phyloP scores from a whole-genome alignment of 1,140 invertebrate species.

The Megalopta genalis region DNA sequence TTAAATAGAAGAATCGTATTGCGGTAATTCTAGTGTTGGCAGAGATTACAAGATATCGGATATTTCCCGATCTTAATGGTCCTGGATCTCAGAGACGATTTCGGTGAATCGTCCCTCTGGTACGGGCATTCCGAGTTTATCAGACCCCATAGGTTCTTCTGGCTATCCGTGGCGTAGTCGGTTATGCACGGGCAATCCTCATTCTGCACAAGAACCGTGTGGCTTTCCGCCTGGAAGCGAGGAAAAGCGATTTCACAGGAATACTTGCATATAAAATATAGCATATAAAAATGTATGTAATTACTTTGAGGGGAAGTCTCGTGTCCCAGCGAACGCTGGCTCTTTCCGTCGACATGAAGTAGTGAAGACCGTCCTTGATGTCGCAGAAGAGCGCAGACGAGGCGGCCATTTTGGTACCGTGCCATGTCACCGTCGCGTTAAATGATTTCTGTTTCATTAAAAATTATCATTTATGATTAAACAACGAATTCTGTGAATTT shows the following conservation, averaged over 20 bases:
- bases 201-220: constrained; percentile 57
- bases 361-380: constrained; percentile 64
- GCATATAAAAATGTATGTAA: constrained; percentile 6
- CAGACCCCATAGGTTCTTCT: constrained; percentile 61
- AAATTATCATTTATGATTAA: neutral
- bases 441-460: neutral
- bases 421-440: constrained; percentile 48
- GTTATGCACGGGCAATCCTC: constrained; percentile 62
- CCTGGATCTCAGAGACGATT: constrained; percentile 6
- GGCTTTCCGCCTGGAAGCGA: constrained; percentile 56
- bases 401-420: constrained; percentile 64
- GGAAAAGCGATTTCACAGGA: neutral
- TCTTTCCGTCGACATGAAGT: constrained; percentile 65
- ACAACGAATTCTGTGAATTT: too few species aligned
- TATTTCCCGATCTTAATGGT: constrained; percentile 30
- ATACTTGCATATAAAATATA: neutral
- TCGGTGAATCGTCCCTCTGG: neutral
- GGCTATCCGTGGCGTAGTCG: constrained; percentile 61
- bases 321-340: constrained; percentile 69
- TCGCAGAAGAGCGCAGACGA: constrained; percentile 63
- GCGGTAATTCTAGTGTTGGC: too few species aligned
- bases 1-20: too few species aligned
- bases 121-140: constrained; percentile 53
- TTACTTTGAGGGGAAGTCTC: constrained; percentile 60
- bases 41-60: neutral